These are phyloP conservation scores for Rhagoletis zephyria DNA, from an alignment of 1,140 invertebrate species.

Conservation along the genomic window DNA sequence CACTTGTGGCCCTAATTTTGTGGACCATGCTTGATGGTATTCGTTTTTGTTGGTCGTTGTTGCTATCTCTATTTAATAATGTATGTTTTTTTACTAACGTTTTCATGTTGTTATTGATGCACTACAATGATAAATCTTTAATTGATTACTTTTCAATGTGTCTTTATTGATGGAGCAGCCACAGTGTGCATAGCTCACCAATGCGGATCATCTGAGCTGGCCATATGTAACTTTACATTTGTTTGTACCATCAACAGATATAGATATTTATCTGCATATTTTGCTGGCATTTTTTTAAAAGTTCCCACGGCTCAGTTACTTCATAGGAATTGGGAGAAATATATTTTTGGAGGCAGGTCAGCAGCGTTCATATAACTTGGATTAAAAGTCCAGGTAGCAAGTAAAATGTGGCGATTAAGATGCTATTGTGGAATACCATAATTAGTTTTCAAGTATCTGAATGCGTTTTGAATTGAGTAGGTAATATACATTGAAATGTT, in stretches of 20 bases:
- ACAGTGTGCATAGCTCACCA: not conserved
- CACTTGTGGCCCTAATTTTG: slow-evolving; percentile 43
- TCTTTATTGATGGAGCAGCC: slow-evolving; percentile 60
- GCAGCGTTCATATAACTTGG: too few relatives aligned
- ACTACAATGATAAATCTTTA: slow-evolving; percentile 72
- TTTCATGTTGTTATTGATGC: slow-evolving; percentile 60
- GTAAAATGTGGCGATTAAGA: not conserved
- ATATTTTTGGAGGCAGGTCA: too few relatives aligned
- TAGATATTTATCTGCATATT: slow-evolving; percentile 21
- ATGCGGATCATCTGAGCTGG: not conserved
- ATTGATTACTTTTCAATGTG: slow-evolving; percentile 66
- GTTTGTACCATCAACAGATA: slow-evolving; percentile 17
- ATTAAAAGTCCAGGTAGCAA: too few relatives aligned
- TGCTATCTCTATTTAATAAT: not conserved
- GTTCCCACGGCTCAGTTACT: slow-evolving; percentile 34
- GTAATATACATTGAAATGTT: not conserved
- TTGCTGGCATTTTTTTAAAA: not conserved
- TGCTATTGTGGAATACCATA: slow-evolving; percentile 13
- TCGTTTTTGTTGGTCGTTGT: not conserved
- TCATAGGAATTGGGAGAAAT: not conserved
- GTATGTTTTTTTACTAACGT: not conserved
- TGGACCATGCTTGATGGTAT: not conserved
- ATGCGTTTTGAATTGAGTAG: not conserved
- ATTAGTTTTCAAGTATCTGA: not conserved
- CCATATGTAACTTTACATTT: not conserved